Evolutionary conservation across 2,888 invertebrate genomes (phyloP), one percentile per base, ranked within the genome.

Genomic region (Scaptomyza flava): DNA sequence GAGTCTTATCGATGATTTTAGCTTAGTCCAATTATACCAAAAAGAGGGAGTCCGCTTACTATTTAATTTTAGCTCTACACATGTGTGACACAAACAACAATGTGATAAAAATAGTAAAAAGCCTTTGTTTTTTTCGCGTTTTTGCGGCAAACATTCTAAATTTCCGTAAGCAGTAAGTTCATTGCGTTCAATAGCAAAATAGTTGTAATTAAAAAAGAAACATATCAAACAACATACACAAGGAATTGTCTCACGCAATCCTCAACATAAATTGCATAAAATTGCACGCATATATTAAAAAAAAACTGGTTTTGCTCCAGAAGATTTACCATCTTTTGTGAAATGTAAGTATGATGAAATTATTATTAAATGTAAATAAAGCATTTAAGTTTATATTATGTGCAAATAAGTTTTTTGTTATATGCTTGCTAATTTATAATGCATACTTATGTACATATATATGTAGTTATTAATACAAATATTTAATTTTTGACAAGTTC

Each of bases 341-440:
- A 75, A 75, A 62, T 67, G 73, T 74, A 57, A 75, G 73, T 75
- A 53, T 71, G 62, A 71, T 74, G 67, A 71, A 74, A 66, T 70
- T 3, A 3, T 20, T 23, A 20, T 8, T 17, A 6, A 42, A 8
- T 23, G 11, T 20, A 20, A 42, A 11, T 42, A 20, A 20, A 23
- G 23, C 23, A 23, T 23, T 4, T 23, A 45, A 12, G 23, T 12
- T 43, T 38, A 3, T 14, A 38, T 6, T 23, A 23, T 23, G 23
- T 27, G 27, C 27, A 23, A 3, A 23, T 23, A 23, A 2, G 27
- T 27, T 27, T 23, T 1, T 23, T 23, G 23, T 23, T 23, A 23
- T 23, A 23, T 23, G 23, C 23, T n/a, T n/a, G n/a, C n/a, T n/a
- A n/a, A n/a, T n/a, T n/a, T n/a, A n/a, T n/a, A n/a, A n/a, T n/a